These are phyloP conservation scores for Dicrurus megarhynchus DNA, from an alignment of 2,113 vertebrate genomes.

Conservation along the genomic window DNA sequence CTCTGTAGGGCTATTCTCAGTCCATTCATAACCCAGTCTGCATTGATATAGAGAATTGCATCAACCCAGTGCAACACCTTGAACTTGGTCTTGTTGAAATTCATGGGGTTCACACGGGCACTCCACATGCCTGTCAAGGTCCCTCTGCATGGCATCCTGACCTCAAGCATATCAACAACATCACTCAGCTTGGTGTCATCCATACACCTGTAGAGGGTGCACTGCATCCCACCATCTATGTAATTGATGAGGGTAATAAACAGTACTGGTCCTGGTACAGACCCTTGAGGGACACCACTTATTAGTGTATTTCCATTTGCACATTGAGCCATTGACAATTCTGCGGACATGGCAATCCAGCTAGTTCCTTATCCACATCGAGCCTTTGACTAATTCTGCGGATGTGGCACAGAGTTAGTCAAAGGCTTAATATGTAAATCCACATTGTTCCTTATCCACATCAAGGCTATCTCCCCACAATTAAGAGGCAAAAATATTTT, in stretches of 20 bases:
- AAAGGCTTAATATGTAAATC: background rate
- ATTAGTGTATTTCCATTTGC: background rate
- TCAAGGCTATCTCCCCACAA: background rate
- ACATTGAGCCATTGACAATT: background rate
- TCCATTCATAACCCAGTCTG: background rate
- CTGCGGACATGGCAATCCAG: background rate
- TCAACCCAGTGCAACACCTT: background rate
- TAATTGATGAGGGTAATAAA: background rate
- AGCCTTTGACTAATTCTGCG: no score
- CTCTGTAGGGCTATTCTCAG: background rate
- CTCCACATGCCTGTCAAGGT: background rate
- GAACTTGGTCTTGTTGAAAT: background rate
- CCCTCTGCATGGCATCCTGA: background rate
- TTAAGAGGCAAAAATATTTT: background rate
- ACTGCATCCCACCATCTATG: background rate
- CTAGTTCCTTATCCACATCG: background rate
- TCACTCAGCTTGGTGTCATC: background rate
- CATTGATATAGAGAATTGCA: background rate
- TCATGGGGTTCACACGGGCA: background rate
- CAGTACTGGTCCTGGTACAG: rapidly evolving
- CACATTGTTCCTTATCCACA: background rate
- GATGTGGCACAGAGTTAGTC: background rate
- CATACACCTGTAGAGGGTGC: background rate
- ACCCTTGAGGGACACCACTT: background rate
- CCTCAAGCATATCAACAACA: background rate